Evolutionary conservation across 2,797 vertebrate species (phyloP).

Genomic region (Argya squamiceps): DNA sequence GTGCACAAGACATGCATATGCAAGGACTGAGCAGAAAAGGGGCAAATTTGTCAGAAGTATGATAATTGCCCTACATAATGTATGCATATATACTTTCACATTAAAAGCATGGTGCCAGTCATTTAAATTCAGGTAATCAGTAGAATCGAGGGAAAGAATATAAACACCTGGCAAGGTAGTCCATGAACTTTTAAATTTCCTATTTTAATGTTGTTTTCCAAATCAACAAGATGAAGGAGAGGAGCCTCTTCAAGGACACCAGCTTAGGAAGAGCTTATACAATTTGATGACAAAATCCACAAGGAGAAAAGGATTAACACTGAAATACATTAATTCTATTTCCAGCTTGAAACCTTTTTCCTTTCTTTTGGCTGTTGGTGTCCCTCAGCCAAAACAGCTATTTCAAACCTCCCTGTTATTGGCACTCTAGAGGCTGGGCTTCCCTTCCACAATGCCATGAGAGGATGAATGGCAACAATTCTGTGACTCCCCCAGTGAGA

Average conservation of each 20-base stretch:
- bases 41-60: conserved; percentile 35
- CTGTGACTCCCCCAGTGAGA: background rate
- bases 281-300: background rate
- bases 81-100: background rate
- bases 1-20: conserved; percentile 24
- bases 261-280: background rate
- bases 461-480: accelerated
- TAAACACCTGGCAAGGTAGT: background rate
- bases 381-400: background rate
- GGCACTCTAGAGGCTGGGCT: background rate
- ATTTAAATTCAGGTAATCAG: conserved; percentile 6
- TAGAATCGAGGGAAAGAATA: background rate
- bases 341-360: background rate
- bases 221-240: background rate
- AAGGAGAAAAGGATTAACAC: background rate
- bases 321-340: background rate
- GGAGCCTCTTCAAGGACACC: background rate
- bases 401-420: background rate
- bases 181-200: background rate
- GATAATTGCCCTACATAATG: conserved; percentile 5
- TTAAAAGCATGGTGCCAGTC: background rate
- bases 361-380: background rate
- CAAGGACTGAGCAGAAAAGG: conserved; percentile 23
- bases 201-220: background rate
- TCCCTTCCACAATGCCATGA: background rate